Percentiles rank a stretch among this genome's conserved stretches.
Evolutionary conservation across 1,140 invertebrate genomes (phyloP).

Genomic region (Leptinotarsa defecta): DNA sequence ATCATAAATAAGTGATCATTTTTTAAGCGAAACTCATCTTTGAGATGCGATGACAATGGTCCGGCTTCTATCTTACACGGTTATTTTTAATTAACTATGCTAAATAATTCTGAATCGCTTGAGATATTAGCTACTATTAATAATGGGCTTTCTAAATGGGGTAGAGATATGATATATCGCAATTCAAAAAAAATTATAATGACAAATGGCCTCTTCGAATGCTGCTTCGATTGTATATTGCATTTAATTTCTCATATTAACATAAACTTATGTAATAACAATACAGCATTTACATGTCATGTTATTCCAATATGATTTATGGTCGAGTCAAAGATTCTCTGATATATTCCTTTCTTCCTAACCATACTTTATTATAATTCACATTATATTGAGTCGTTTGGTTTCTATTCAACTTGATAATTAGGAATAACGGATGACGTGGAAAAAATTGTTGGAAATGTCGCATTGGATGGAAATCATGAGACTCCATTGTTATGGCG

Average conservation of each 20-base stretch:
- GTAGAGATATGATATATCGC: slow-evolving; percentile 18
- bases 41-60: background rate
- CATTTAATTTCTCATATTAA: slow-evolving; percentile 38
- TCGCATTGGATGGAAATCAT: slow-evolving; percentile 21
- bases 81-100: slow-evolving; percentile 11
- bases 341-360: slow-evolving; percentile 28
- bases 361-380: slow-evolving; percentile 14
- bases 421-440: slow-evolving; percentile 24
- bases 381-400: slow-evolving; percentile 20
- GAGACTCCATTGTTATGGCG: slow-evolving; percentile 4
- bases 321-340: slow-evolving; percentile 31
- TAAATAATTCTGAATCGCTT: background rate
- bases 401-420: slow-evolving; percentile 27
- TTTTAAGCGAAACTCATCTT: background rate
- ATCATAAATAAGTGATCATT: background rate
- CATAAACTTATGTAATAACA: slow-evolving; percentile 45
- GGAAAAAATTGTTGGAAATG: slow-evolving; percentile 19
- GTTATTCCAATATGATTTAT: slow-evolving; percentile 41
- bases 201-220: slow-evolving; percentile 41
- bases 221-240: slow-evolving; percentile 39
- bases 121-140: slow-evolving; percentile 27
- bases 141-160: slow-evolving; percentile 37
- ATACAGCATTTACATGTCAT: slow-evolving; percentile 42
- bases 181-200: slow-evolving; percentile 18
- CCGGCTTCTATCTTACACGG: slow-evolving; percentile 10